These are phyloP conservation scores for Dysidea cf. avara DNA, from an alignment of 37 sponge, comb jelly and placozoan species.

Conservation along the genomic window DNA sequence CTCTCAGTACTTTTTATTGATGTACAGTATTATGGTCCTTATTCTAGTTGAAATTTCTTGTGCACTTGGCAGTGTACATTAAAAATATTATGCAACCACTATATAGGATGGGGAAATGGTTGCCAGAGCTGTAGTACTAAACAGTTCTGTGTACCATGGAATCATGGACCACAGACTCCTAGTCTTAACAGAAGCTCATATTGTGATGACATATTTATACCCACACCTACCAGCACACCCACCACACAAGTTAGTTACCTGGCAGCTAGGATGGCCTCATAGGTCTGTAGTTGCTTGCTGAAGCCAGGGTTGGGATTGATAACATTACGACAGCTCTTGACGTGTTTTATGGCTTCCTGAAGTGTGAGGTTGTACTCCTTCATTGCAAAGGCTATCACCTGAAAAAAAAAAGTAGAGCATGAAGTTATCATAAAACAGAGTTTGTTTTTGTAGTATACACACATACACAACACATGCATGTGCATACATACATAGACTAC, in stretches of 20 bases:
- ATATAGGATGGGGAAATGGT: too few species aligned
- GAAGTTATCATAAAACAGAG: too few species aligned
- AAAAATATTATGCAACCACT: too few species aligned
- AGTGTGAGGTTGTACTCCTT: constrained; percentile 87
- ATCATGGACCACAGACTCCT: background rate
- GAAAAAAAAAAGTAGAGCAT: background rate
- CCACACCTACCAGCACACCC: background rate
- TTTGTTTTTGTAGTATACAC: background rate
- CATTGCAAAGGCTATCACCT: constrained; percentile 97
- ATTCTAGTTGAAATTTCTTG: too few species aligned
- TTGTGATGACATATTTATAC: too few species aligned
- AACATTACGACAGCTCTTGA: constrained; percentile 63
- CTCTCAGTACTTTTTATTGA: too few species aligned
- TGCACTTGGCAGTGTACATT: too few species aligned
- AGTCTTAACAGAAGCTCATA: background rate
- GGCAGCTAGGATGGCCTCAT: constrained; percentile 94
- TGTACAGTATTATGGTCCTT: too few species aligned
- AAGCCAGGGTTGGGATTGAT: constrained; percentile 96
- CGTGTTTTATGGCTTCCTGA: constrained; percentile 62
- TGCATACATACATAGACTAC: constrained; percentile 1
- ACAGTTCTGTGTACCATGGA: background rate
- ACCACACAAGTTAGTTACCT: constrained; percentile 55
- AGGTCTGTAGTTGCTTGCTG: constrained; percentile 72
- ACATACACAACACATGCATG: constrained; percentile 12
- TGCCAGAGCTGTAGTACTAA: background rate